Evolutionary conservation across 2,888 invertebrate species (phyloP).

Genomic region (Elysia crispata): DNA sequence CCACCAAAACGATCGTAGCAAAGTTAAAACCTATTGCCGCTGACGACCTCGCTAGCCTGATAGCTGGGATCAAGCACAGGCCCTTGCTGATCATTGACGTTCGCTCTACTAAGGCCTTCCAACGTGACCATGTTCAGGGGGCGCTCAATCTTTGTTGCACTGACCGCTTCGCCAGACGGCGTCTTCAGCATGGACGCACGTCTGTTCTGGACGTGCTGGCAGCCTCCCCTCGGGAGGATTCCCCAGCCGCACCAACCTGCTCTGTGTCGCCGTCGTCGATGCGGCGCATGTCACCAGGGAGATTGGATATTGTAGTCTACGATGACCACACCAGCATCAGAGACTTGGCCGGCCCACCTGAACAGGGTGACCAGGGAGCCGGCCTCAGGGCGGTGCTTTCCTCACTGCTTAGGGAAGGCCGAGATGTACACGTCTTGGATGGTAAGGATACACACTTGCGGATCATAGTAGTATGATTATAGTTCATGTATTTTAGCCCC

Average conservation of each 20-base stretch:
- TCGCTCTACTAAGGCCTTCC: conserved; percentile 85
- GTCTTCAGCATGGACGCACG: conserved; percentile 84
- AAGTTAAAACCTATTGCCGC: conserved; percentile 60
- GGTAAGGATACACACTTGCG: conserved; percentile 80
- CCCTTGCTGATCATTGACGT: conserved; percentile 82
- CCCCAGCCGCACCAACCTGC: neutral
- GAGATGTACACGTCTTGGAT: conserved; percentile 83
- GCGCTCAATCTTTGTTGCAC: conserved; percentile 84
- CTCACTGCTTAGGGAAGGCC: conserved; percentile 84
- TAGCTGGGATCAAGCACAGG: conserved; percentile 58
- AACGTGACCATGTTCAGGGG: conserved; percentile 84
- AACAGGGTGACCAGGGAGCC: conserved; percentile 78
- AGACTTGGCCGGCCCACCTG: conserved; percentile 26
- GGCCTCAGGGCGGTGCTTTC: conserved; percentile 83
- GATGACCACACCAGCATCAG: conserved; percentile 82
- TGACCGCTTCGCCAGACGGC: conserved; percentile 84
- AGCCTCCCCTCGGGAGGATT: neutral
- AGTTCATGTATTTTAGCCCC: too few relatives aligned
- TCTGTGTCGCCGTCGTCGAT: conserved; percentile 28
- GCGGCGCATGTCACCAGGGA: conserved; percentile 79
- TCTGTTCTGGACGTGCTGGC: conserved; percentile 83
- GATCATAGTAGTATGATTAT: too few relatives aligned
- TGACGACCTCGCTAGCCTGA: conserved; percentile 61
- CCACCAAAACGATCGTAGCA: conserved; percentile 20
- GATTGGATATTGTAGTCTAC: conserved; percentile 83